Base-by-base conservation (phyloP, 1,140 invertebrate species). In the Leptonema lineaticorne region DNA sequence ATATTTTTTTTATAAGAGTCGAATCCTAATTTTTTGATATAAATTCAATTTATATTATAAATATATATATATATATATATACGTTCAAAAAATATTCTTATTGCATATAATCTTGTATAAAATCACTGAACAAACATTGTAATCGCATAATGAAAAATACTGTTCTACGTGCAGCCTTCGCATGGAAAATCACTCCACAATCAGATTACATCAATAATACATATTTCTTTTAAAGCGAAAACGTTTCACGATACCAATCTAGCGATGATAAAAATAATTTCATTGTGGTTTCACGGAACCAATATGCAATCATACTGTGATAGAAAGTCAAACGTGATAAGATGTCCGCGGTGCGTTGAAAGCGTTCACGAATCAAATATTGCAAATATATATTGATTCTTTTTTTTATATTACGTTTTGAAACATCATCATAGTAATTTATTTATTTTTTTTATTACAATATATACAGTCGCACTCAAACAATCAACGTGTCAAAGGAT, bases 251-350 rank as follows among this genome's bases (percentile, higher is more conserved):
- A 53, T 53, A 24, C 18, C 27, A 53, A 53, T 53, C 50, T 53
- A 7, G 22, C 37, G 37, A 41, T 41, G 37, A 64, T 56, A 56
- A 67, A 57, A 41, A 70, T 66, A 62, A 71, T 71, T 71, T 63
- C 67, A 68, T 71, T 66, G 64, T 71, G 69, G 58, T 71, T 65
- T 68, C 66, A 57, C 57, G 62, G 59, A 64, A 68, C 65, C 69
- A 68, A 63, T 65, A 71, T 68, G 28, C 62, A 65, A 65, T 59
- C 53, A 69, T 48, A 27, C 24, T 26, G 41, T 16, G 14, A 22
- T 41, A 26, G 63, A 59, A 59, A 37, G 28, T 29, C 28, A 27
- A 27, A 53, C 37, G 7, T 45, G 59, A 63, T 63, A 63, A 63
- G 26, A 22, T 14, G 27, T 45, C 33, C n/a, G n/a, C n/a, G n/a